These are phyloP conservation scores for Ophion obscuratus DNA, from an alignment of 2,888 invertebrate genomes.

Conservation along the genomic window DNA sequence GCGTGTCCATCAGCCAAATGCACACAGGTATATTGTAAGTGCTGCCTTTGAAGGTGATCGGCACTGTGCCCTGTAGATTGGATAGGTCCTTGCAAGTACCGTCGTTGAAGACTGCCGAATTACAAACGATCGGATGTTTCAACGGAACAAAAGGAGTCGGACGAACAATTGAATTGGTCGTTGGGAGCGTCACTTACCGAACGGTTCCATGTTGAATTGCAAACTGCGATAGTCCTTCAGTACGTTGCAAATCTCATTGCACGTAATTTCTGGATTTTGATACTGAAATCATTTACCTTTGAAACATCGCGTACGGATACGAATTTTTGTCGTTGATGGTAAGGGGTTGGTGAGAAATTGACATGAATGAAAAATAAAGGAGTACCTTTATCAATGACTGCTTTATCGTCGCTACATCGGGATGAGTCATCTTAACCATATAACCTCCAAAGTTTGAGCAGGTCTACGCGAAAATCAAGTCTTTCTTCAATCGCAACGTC, in stretches of 20 bases:
- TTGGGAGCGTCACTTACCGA: conserved; percentile 86
- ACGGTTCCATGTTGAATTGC: conserved; percentile 87
- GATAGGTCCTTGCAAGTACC: conserved; percentile 92
- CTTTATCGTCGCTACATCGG: conserved; percentile 85
- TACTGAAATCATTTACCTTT: conserved; percentile 85
- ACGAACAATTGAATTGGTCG: conserved; percentile 18
- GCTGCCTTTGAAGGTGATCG: conserved; percentile 93
- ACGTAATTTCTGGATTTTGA: conserved; percentile 88
- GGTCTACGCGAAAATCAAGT: neutral
- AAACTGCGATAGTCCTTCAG: conserved; percentile 88
- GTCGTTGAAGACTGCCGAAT: conserved; percentile 92
- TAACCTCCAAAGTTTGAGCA: conserved; percentile 66
- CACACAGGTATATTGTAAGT: conserved; percentile 98
- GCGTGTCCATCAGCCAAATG: conserved; percentile 98
- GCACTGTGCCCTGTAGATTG: conserved; percentile 96
- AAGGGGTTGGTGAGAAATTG: neutral
- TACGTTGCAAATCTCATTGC: conserved; percentile 88
- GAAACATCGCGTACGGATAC: conserved; percentile 11
- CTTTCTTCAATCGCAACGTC: neutral
- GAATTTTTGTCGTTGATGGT: conserved; percentile 5
- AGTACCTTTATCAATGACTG: conserved; percentile 85
- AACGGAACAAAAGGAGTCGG: neutral
- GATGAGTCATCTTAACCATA: conserved; percentile 83
- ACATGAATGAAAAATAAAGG: conserved; percentile 1
- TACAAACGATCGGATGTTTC: neutral